Base-by-base conservation (phyloP, 2,797 vertebrate species). In the Mormyrops boulengeri region DNA sequence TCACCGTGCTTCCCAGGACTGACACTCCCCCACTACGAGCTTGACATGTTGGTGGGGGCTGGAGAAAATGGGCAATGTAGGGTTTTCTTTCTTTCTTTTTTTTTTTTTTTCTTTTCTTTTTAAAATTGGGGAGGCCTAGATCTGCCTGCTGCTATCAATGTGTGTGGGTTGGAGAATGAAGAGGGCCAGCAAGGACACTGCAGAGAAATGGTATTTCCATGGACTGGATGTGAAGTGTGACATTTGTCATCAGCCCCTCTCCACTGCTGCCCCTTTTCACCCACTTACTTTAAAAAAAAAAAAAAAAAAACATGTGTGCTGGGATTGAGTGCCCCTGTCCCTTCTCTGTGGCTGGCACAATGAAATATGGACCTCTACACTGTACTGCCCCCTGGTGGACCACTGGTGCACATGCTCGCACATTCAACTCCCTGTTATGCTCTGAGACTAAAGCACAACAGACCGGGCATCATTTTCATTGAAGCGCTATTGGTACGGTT, bases 111-210 rank as follows among this genome's bases (percentile, higher is more conserved):
- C 90, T 91, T 91, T 89, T 38, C 87, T 90, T 77, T 90, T 91
- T 85, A 19, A 91, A 38, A 22, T 92, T 92, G 93, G 93, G 91
- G 92, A 94, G 88, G 92, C 94, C 91, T 93, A 95, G 93, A 93
- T 95, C 93, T 93, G 95, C 95, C 93, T 97, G 96, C 96, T 96
- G 96, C 96, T 97, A 96, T 95, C 93, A 94, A 94, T 95, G 94
- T 94, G 93, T 95, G 94, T 93, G 94, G 92, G 90, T 91, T 92
- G 91, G 80, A 91, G 92, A 92, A 91, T 2, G 91, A 93, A 90
- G 93, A 92, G n/a, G 92, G 94, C 92, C 91, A 89, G 92, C 91
- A 53, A 30, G 87, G 91, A 94, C 91, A 89, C 55, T 89, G 84
- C 88, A 91, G 94, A 95, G 88, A 92, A 91, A 90, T 60, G 91